Conservation (phyloP, 1,140 invertebrate genomes). For the Prorops nasuta region DNA sequence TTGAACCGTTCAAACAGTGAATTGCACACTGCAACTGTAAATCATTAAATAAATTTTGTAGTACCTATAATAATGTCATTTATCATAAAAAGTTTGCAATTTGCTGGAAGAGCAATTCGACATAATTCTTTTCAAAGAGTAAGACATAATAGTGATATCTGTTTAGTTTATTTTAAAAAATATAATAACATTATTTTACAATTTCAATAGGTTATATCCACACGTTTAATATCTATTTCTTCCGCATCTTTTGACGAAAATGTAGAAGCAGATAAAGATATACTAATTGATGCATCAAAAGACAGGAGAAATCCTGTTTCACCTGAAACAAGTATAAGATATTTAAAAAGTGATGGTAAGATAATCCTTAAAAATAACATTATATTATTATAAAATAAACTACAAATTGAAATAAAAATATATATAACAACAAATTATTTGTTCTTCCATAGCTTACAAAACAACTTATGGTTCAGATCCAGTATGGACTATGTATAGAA, state of each 20-base stretch:
- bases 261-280: neutral
- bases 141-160: constrained; percentile 5
- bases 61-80: constrained; percentile 26
- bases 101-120: constrained; percentile 5
- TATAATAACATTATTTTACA: too few relatives aligned
- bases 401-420: neutral
- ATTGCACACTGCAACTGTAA: too few relatives aligned
- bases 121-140: constrained; percentile 19
- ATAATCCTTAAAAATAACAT: too few relatives aligned
- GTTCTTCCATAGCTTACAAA: constrained; percentile 67
- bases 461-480: constrained; percentile 78
- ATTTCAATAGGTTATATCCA: constrained; percentile 29
- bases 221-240: constrained; percentile 17
- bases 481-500: constrained; percentile 83
- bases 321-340: constrained; percentile 80
- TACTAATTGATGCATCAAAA: constrained; percentile 54
- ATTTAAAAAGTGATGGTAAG: constrained; percentile 75
- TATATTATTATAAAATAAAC: neutral
- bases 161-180: neutral
- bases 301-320: constrained; percentile 68
- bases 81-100: constrained; percentile 17
- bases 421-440: neutral
- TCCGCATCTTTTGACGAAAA: constrained; percentile 5
- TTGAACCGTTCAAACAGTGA: too few relatives aligned
- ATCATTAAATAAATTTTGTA: too few relatives aligned